Evolutionary conservation across 2,797 vertebrate species (phyloP).

Genomic region (Nannoperca obscura): DNA sequence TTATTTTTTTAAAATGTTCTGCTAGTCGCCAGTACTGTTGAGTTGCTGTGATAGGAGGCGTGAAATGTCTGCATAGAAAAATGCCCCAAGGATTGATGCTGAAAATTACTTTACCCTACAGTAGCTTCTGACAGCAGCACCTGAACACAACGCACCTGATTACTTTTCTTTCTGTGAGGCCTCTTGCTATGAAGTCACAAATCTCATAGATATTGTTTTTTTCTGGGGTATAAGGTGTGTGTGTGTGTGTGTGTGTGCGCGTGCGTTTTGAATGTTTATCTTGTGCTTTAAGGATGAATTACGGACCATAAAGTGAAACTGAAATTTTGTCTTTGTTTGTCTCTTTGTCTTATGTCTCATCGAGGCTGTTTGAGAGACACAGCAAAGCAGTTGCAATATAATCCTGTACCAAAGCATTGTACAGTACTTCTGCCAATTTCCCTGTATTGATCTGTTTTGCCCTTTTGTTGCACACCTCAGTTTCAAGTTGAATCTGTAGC

Average conservation of each 20-base stretch:
- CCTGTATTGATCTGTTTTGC: conserved; percentile 58
- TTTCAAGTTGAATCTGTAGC: conserved; percentile 37
- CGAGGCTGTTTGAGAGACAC: not conserved
- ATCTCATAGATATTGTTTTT: not conserved
- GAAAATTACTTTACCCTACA: not conserved
- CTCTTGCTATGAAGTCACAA: not conserved
- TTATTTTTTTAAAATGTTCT: too few relatives aligned
- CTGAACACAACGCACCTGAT: not conserved
- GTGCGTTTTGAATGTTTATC: not conserved
- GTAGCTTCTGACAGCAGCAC: not conserved
- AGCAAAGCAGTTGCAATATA: not conserved
- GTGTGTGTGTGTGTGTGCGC: not conserved
- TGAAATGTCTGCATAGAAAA: conserved; percentile 13
- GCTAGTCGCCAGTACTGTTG: not conserved
- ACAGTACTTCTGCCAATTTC: not conserved
- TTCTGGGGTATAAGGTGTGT: not conserved
- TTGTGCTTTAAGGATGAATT: not conserved
- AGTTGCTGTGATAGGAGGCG: not conserved
- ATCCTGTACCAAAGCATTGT: not conserved
- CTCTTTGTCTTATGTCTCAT: not conserved
- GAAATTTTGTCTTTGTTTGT: not conserved
- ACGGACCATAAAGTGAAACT: not conserved
- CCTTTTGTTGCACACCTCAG: not conserved
- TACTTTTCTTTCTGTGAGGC: not conserved
- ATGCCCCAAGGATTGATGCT: conserved; percentile 2